Base-by-base conservation (phyloP, 2,888 invertebrate species). In the Blera fallax region DNA sequence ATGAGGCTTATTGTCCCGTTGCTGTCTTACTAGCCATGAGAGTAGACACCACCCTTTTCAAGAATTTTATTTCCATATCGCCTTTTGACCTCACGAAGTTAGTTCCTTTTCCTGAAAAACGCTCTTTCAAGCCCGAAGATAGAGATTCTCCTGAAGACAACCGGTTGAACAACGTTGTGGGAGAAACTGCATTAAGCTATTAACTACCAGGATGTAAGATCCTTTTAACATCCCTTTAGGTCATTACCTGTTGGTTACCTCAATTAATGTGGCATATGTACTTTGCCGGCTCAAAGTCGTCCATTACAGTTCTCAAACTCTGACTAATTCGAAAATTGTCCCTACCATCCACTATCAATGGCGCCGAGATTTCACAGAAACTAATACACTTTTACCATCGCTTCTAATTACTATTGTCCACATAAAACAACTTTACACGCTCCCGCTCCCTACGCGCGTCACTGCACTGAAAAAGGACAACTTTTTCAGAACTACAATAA, bases 401-500 rank as follows among this genome's bases (percentile, higher is more conserved):
- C 76, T 77, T 70, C 64, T 77, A 70, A 82, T 82, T 82, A 82
- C 81, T 70, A 40, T 24, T 76, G 70, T 76, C 77, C 77, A 70
- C 70, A 82, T 82, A 43, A 56, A 77, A 50, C 32, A 82, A 76
- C 81, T 69, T 69, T 67, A 21, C 14, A 16, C 67, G 27, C 10
- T n/a, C 1, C 8, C 11, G 6, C 48, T 14, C 3, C 3, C 3
- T 5, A 18, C 7, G 18, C 24, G 4, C 56, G 11, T n/a, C 16
- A 18, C 2, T n/a, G 18, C 48, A 24, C 8, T 48, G 43, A 43
- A 73, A 78, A 48, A 37, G 70, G 37, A 62, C 62, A 79, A 62
- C 62, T 74, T 84, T 84, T 56, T 21, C 32, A 74, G 76, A 80
- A 76, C 72, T 81, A 77, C 69, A 72, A 81, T 81, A 81, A 85